Evolutionary conservation across 1,140 invertebrate species (phyloP).

Genomic region (Hesperophylax magnus): DNA sequence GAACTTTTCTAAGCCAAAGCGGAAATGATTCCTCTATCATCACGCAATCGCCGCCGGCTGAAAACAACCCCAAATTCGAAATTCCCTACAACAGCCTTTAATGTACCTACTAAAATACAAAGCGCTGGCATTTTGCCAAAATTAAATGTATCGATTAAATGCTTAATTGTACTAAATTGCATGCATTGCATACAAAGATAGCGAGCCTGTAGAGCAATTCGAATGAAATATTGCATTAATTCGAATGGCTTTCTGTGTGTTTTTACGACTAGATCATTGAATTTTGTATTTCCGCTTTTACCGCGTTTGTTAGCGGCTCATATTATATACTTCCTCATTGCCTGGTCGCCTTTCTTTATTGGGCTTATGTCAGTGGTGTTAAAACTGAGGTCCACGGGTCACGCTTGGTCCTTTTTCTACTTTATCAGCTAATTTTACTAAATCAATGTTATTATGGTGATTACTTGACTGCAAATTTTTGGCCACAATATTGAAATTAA

Average conservation of each 20-base stretch:
- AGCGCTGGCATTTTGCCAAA: slow-evolving; percentile 43
- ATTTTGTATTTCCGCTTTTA: slow-evolving; percentile 3
- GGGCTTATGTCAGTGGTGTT: too few species aligned
- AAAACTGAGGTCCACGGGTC: too few species aligned
- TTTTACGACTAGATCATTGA: slow-evolving; percentile 21
- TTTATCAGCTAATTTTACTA: too few species aligned
- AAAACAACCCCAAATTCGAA: slow-evolving; percentile 31
- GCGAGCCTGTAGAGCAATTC: slow-evolving; percentile 27
- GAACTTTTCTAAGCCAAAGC: slow-evolving; percentile 23
- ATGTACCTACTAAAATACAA: background rate
- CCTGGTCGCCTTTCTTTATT: too few species aligned
- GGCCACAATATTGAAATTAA: too few species aligned
- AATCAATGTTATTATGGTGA: too few species aligned
- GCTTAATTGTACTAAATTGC: slow-evolving; percentile 55
- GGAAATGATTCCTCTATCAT: slow-evolving; percentile 36
- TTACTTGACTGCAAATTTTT: too few species aligned
- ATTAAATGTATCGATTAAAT: slow-evolving; percentile 52
- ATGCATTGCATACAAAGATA: slow-evolving; percentile 48
- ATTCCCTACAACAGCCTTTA: slow-evolving; percentile 4
- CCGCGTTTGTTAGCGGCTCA: background rate
- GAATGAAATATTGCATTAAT: slow-evolving; percentile 44
- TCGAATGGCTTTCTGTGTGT: slow-evolving; percentile 18
- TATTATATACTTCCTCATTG: background rate
- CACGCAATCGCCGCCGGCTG: slow-evolving; percentile 21
- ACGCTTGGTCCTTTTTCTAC: too few species aligned